phyloP scores from a whole-genome alignment of 2,797 vertebrate species.

The Remorina albescens region DNA sequence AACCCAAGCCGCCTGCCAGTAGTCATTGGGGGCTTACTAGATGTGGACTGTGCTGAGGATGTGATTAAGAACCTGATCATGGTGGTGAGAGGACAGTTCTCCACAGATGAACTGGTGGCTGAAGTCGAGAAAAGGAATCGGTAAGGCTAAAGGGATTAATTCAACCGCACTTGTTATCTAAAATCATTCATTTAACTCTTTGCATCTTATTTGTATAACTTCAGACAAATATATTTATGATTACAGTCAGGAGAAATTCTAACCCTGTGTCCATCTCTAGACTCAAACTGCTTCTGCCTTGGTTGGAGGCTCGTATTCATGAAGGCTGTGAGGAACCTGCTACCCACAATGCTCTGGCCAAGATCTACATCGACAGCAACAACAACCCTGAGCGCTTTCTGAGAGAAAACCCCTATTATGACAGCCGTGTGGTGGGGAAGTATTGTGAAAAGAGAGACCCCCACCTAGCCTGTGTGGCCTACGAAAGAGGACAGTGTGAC shows the following conservation, averaged over 20 bases:
- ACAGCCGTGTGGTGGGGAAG: constrained; percentile 93
- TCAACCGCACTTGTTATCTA: background rate
- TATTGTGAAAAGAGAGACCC: constrained; percentile 98
- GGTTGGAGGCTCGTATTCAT: constrained; percentile 94
- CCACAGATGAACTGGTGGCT: constrained; percentile 95
- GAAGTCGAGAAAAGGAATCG: constrained; percentile 97
- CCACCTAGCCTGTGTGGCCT: constrained; percentile 94
- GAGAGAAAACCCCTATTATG: constrained; percentile 92
- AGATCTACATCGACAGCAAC: constrained; percentile 97
- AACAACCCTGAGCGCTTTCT: constrained; percentile 94
- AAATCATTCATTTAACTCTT: background rate
- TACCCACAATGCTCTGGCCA: constrained; percentile 94
- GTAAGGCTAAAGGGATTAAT: constrained; percentile 69
- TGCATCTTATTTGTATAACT: too few relatives aligned
- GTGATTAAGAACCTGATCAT: constrained; percentile 97
- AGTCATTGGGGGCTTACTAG: constrained; percentile 94
- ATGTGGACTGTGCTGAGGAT: constrained; percentile 96
- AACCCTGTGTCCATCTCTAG: constrained; percentile 70
- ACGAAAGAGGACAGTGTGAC: constrained; percentile 94
- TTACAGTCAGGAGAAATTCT: background rate
- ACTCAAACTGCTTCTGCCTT: constrained; percentile 93
- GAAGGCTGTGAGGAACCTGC: constrained; percentile 96
- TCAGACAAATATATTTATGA: background rate
- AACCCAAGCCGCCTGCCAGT: constrained; percentile 95
- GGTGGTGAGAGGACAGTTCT: constrained; percentile 97